Evolutionary conservation across 2,797 vertebrate genomes (phyloP).

Genomic region (Ctenochaetus hawaiiensis): DNA sequence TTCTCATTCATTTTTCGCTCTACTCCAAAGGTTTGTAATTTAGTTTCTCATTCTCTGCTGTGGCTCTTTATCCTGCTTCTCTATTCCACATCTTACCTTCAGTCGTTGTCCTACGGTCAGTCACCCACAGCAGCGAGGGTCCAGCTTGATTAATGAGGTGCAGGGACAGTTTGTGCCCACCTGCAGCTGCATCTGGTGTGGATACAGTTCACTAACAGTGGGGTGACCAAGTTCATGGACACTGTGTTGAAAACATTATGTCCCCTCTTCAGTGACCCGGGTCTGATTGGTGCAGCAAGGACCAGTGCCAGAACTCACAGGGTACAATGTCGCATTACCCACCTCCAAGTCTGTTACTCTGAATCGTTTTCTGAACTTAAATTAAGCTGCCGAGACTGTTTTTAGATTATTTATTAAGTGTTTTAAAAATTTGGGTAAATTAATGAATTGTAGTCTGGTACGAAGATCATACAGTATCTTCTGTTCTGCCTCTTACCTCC

Average conservation of each 20-base stretch:
- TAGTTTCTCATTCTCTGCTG: not conserved
- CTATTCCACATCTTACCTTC: constrained; percentile 6
- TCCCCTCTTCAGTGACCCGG: constrained; percentile 34
- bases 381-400: not conserved
- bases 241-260: constrained; percentile 37
- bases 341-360: constrained; percentile 14
- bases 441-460: no score
- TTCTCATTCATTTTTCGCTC: not conserved
- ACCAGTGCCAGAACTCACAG: constrained; percentile 17
- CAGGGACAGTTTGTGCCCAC: constrained; percentile 28
- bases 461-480: not conserved
- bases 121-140: constrained; percentile 34
- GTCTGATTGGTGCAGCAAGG: not conserved
- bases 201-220: constrained; percentile 32
- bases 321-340: not conserved
- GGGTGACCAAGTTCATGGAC: constrained; percentile 54
- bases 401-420: not conserved
- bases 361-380: not conserved
- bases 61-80: not conserved
- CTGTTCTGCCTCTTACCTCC: no score
- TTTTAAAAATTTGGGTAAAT: no score
- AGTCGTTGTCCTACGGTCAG: constrained; percentile 32
- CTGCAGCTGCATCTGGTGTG: constrained; percentile 62
- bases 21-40: not conserved
- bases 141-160: constrained; percentile 61